Evolutionary conservation across 2,888 invertebrate species (phyloP).

Genomic region (Cordilura impudica): DNA sequence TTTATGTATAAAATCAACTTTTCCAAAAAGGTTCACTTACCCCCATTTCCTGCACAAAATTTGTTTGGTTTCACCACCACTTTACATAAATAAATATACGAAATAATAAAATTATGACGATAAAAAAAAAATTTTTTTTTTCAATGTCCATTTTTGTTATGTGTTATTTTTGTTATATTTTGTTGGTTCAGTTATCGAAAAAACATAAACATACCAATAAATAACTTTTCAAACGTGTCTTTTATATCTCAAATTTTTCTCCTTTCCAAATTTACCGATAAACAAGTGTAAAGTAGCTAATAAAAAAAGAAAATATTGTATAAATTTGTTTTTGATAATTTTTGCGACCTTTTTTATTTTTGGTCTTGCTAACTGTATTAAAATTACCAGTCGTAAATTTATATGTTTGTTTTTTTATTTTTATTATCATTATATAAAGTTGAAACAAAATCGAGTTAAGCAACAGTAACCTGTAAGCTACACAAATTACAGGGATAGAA

Average conservation of each 20-base stretch:
- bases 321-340: not conserved
- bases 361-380: no score
- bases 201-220: constrained; percentile 43
- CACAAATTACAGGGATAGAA: no score
- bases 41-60: no score
- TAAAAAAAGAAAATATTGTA: not conserved
- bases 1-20: no score
- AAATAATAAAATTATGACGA: not conserved
- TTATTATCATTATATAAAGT: no score
- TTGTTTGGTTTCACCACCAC: no score
- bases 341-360: not conserved
- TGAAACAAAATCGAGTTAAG: no score
- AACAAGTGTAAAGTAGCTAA: not conserved
- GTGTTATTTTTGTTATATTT: not conserved
- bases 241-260: not conserved
- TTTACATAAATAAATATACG: no score
- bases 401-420: no score
- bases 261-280: not conserved
- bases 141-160: not conserved
- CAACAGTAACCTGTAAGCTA: no score
- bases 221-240: constrained; percentile 18
- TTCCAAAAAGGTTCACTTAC: no score
- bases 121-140: not conserved
- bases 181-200: constrained; percentile 8
- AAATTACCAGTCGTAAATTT: no score